These are phyloP conservation scores for Peromyscus maniculatus DNA, from an alignment of 2,113 vertebrate genomes.

Conservation along the genomic window DNA sequence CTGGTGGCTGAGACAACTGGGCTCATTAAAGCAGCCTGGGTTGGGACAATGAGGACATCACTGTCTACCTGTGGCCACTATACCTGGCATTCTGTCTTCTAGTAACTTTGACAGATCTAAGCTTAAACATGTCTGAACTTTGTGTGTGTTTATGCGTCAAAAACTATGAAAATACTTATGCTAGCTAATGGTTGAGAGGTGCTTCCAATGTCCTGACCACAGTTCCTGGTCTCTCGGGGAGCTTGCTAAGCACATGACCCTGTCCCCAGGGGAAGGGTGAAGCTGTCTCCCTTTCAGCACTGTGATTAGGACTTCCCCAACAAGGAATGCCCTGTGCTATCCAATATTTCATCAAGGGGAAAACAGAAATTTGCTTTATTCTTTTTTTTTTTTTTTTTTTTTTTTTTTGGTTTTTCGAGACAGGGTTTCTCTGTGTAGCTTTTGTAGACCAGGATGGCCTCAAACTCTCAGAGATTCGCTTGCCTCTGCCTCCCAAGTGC, in stretches of 20 bases:
- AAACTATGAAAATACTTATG: not conserved
- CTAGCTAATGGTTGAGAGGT: not conserved
- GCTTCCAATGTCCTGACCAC: not conserved
- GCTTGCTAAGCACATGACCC: not conserved
- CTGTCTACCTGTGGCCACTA: not conserved
- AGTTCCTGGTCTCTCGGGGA: not conserved
- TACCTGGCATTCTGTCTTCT: not conserved
- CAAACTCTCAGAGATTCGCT: no score
- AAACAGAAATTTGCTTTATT: not conserved
- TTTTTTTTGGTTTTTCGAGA: no score
- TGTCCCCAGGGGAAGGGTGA: no score
- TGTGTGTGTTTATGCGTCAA: not conserved
- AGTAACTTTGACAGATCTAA: constrained; percentile 20
- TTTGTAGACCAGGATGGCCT: no score
- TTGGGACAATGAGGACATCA: not conserved
- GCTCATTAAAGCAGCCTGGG: not conserved
- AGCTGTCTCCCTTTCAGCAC: not conserved
- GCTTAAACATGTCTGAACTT: not conserved
- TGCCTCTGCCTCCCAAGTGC: no score
- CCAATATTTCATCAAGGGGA: not conserved
- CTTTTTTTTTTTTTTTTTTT: no score
- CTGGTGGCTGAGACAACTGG: not conserved
- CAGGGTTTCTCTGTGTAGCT: no score
- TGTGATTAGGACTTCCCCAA: not conserved
- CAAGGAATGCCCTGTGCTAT: not conserved